Evolutionary conservation across 2,888 invertebrate genomes (phyloP), one percentile per base, ranked within the genome.

Genomic region (Amiota minor): DNA sequence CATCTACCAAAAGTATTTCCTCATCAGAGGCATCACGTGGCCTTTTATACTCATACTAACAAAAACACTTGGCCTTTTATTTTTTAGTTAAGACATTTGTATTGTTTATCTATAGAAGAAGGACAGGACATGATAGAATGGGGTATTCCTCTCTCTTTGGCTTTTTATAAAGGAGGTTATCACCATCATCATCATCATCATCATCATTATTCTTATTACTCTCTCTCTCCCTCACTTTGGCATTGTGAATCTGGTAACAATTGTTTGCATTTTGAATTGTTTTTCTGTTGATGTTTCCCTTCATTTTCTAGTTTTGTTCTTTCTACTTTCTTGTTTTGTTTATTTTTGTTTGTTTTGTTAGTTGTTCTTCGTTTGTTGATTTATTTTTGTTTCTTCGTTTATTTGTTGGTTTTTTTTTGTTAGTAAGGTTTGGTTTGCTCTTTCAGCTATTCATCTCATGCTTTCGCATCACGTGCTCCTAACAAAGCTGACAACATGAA

Each of bases 381-480:
- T 20, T 16, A 14, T 56, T 56, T 56, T 16, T 18, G 56, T 16
- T 16, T 18, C 18, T 56, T 56, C 18, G 56, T 56, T 56, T 56
- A 16, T 16, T 56, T 56, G 14, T 56, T 56, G 0, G 56, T 56
- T 11, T 56, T 56, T 16, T 56, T 56, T 56, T 18, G n/a, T 16
- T 35, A 4, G 56, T 56, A 16, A 16, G 20, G 56, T 10, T 16
- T 56, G 56, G 16, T 10, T 56, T 56, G 56, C 18, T 56, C 12
- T 56, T n/a, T 18, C 56, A 16, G 14, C 65, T 65, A 47, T 65
- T 45, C 45, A 47, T 16, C 47, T 65, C 18, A 16, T 65, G 65
- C 65, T 65, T 82, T 77, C 85, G 83, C 83, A 81, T 84, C 83
- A 81, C 80, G 82, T 82, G 83, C 76, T 83, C 72, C 80, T 74